Evolutionary conservation across 2,113 vertebrate genomes (phyloP).

Genomic region (Actenoides lindsayi): DNA sequence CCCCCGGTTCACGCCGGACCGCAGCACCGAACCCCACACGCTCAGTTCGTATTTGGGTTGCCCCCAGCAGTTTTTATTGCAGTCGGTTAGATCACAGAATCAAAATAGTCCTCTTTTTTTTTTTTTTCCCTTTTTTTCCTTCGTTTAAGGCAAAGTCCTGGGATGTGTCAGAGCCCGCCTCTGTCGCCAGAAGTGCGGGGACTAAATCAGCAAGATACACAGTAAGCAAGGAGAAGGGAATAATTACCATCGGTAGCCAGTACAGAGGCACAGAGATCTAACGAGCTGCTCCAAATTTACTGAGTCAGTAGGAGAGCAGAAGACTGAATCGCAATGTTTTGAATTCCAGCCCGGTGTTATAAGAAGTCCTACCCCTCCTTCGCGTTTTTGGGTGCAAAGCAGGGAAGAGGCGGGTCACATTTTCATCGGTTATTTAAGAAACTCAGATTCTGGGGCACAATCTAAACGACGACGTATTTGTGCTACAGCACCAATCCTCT

Average conservation of each 20-base stretch:
- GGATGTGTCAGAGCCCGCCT: not conserved
- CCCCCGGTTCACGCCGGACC: not conserved
- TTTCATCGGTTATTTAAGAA: not conserved
- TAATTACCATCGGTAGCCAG: not conserved
- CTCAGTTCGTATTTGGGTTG: not conserved
- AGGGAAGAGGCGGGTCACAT: not conserved
- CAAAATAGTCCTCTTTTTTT: not conserved
- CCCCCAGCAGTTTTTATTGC: not conserved
- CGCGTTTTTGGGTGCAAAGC: not conserved
- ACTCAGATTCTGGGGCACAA: not conserved
- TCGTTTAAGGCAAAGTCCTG: not conserved
- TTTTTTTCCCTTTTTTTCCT: too few relatives aligned
- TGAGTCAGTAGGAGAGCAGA: not conserved
- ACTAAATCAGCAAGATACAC: not conserved
- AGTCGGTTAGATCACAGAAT: not conserved
- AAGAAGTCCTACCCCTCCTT: not conserved
- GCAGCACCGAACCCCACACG: not conserved
- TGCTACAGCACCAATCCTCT: not conserved
- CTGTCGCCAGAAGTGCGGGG: not conserved
- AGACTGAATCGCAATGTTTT: not conserved
- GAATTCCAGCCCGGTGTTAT: not conserved
- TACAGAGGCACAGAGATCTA: not conserved
- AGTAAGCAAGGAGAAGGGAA: not conserved
- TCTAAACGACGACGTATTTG: rapidly evolving
- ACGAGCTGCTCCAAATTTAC: not conserved